Conservation (phyloP, 2,888 invertebrate species). For the Tolmerus cingulatus region DNA sequence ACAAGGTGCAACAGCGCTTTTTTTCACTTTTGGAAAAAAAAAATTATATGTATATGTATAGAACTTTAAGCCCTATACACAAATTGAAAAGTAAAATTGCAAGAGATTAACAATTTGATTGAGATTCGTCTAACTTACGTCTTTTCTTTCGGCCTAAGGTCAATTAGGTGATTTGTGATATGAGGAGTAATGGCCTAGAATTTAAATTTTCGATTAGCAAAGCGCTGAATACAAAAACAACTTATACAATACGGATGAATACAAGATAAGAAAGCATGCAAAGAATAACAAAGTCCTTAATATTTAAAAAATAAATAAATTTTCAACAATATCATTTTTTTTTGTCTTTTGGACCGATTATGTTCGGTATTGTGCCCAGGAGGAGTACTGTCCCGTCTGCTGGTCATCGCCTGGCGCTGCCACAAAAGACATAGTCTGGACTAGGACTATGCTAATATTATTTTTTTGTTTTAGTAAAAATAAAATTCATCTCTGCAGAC, state of each 20-base stretch:
- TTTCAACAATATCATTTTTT: no score
- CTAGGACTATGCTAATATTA: background rate
- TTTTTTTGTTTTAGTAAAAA: background rate
- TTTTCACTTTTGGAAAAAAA: background rate
- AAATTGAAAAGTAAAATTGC: background rate
- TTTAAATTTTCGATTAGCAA: background rate
- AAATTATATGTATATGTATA: no score
- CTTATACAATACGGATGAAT: background rate
- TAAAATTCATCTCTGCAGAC: background rate
- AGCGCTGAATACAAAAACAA: background rate
- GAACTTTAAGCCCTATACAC: background rate
- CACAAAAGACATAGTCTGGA: background rate
- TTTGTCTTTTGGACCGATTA: conserved; percentile 19
- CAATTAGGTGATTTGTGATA: conserved; percentile 11
- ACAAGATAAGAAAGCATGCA: conserved; percentile 31
- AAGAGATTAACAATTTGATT: background rate
- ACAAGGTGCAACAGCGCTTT: background rate
- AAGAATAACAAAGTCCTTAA: conserved; percentile 24
- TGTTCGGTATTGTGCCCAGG: conserved; percentile 41
- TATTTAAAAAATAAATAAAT: background rate
- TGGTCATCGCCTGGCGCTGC: background rate
- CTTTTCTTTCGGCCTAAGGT: conserved; percentile 6
- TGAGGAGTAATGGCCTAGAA: conserved; percentile 13
- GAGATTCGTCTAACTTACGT: conserved; percentile 11
- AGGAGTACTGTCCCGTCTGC: conserved; percentile 9